Evolutionary conservation across 2,113 vertebrate species (phyloP).

Genomic region (Dipodomys spectabilis): DNA sequence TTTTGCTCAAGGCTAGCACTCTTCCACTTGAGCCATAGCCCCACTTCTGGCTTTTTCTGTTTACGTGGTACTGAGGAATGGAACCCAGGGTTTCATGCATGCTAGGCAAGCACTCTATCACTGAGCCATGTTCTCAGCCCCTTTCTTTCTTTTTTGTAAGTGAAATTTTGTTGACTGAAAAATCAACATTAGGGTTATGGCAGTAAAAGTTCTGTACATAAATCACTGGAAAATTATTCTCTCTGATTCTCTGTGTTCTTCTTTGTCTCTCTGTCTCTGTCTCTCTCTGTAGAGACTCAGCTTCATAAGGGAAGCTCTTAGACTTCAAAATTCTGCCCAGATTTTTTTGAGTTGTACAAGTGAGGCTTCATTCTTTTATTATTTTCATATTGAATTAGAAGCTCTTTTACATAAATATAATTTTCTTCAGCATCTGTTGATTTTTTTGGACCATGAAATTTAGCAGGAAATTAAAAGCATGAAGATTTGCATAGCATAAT

Average conservation of each 20-base stretch:
- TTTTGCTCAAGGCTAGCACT: too few relatives aligned
- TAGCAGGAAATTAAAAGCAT: constrained; percentile 79
- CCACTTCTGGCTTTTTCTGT: too few relatives aligned
- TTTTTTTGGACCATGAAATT: constrained; percentile 78
- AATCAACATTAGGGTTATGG: not conserved
- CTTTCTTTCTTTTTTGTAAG: not conserved
- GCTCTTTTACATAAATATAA: constrained; percentile 78
- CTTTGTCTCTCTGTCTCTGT: not conserved
- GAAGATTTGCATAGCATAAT: constrained; percentile 72
- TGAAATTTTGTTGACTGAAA: constrained; percentile 35
- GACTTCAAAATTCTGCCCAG: constrained; percentile 43
- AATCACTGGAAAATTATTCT: not conserved
- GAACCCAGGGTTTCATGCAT: too few relatives aligned
- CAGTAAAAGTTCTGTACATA: not conserved
- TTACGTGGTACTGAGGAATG: too few relatives aligned
- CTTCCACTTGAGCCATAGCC: too few relatives aligned
- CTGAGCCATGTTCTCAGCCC: too few relatives aligned
- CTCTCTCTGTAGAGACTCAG: not conserved
- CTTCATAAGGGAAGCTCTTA: constrained; percentile 31
- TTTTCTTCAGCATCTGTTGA: constrained; percentile 81
- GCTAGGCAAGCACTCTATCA: too few relatives aligned
- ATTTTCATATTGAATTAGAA: constrained; percentile 79
- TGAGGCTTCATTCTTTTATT: constrained; percentile 67
- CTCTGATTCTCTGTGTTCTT: not conserved
- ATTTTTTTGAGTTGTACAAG: constrained; percentile 49